These are phyloP conservation scores for Antedon mediterranea DNA, from an alignment of 53 echinoderm and acorn worm species.

Conservation along the genomic window DNA sequence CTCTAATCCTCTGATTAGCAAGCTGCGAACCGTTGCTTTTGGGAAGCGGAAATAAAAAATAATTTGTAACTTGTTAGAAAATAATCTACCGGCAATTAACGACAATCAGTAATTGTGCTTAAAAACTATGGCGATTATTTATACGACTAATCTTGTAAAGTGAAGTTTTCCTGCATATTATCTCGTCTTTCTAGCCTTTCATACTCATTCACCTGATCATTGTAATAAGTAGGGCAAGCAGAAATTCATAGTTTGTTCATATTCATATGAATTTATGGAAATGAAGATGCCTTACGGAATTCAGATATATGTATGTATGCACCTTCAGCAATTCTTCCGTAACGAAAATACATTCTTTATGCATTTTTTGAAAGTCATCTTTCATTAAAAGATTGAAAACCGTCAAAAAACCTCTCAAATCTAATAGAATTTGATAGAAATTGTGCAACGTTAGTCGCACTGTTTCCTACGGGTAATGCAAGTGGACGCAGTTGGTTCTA, in stretches of 20 bases:
- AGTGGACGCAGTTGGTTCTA: not conserved
- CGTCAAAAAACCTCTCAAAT: not conserved
- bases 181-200: not conserved
- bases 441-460: not conserved
- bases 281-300: not conserved
- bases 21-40: not conserved
- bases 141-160: not conserved
- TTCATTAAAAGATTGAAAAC: not conserved
- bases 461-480: not conserved
- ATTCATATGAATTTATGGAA: not conserved
- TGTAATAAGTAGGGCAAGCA: not conserved
- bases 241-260: not conserved
- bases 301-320: not conserved
- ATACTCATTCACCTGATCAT: not conserved
- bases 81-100: not conserved
- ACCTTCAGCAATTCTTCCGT: not conserved
- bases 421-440: conserved; percentile 1
- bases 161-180: not conserved
- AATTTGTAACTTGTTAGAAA: not conserved
- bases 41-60: not conserved
- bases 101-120: not conserved
- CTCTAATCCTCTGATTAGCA: not conserved
- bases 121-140: not conserved
- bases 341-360: not conserved
- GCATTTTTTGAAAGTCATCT: not conserved